Evolutionary conservation across 1,140 invertebrate species (phyloP), one percentile per base, ranked within the genome.

Genomic region (Danaus plexippus): DNA sequence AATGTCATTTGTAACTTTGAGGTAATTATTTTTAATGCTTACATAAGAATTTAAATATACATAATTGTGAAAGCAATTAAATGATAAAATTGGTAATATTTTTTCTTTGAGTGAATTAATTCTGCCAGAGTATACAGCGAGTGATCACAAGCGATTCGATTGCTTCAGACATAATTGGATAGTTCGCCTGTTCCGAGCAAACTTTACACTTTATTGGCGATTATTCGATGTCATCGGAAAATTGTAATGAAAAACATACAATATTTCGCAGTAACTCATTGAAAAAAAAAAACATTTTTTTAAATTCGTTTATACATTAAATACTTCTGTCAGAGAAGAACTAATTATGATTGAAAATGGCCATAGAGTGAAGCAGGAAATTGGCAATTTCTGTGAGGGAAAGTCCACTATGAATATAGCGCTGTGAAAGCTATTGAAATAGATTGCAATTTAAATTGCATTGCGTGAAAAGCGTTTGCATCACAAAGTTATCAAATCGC

Each of bases 341-440:
- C 22, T 32, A 32, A 32, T 32, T 32, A 32, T 32, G 22, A 64
- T 64, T 46, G 48, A 44, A 58, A 54, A 44, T 46, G 48, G 42
- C 40, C 18, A 53, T 57, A 69, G 63, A 58, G 64, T 59, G 59
- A 49, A 64, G 52, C 64, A 64, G 73, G 74, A 80, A 79, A 80
- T 80, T 79, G 73, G 64, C 75, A 80, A 80, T 80, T 80, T 32
- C 22, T 32, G 22, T 32, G 22, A 32, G 22, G 22, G 22, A 32
- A 57, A 57, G 54, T 48, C 48, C 46, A 56, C 62, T 64, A 57
- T 64, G 53, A 66, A 62, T 67, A 69, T 61, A 67, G 54, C 54
- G 41, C 48, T 54, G 46, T 54, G 49, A 59, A 48, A 48, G 41
- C 56, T 47, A 57, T 64, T 60, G 58, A 54, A 57, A 47, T 64